Base-by-base conservation (phyloP, 2,797 vertebrate species). In the Gallinago solitaria region DNA sequence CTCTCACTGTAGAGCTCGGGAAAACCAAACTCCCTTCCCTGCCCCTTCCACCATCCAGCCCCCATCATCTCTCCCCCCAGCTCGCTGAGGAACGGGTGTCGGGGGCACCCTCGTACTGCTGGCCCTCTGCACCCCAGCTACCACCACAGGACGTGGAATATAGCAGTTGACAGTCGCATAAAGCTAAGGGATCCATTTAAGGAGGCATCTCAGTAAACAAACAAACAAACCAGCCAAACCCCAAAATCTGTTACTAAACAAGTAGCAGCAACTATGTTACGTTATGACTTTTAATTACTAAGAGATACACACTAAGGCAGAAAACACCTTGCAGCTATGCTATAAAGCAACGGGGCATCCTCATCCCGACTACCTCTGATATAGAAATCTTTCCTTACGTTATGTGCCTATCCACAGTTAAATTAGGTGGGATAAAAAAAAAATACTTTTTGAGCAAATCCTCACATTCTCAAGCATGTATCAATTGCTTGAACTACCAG, bases 391-490 rank as follows among this genome's bases (percentile, higher is more conserved):
- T 83, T 87, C 68, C 21, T 48, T 69, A 2, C 35, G 16, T 33
- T 48, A 25, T 78, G 23, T 64, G 24, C 15, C n/a, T 75, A 21
- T 37, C 9, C 32, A 19, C 9, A 88, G 43, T 67, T 88, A 76
- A 83, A 84, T 76, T 65, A 73, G 24, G 9, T 39, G 39, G 16
- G 10, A 71, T 63, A 67, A 85, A 92, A 27, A 84, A 92, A 80
- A 91, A 80, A 39, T 11, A 33, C 4, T 25, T 70, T 63, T 85
- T 68, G 63, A 88, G 67, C 10, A 88, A 88, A 56, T 8, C 10
- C 3, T 3, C 19, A 54, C 23, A 41, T 71, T 93, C 21, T 83
- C 43, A 95, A n/a, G 41, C 18, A 45, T 0, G 1, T 51, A 45
- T 79, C 67, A 64, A 67, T 67, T 50, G 45, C 64, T 95, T 84